Conservation (phyloP, 1,140 invertebrate genomes). For the Dinoponera quadriceps region DNA sequence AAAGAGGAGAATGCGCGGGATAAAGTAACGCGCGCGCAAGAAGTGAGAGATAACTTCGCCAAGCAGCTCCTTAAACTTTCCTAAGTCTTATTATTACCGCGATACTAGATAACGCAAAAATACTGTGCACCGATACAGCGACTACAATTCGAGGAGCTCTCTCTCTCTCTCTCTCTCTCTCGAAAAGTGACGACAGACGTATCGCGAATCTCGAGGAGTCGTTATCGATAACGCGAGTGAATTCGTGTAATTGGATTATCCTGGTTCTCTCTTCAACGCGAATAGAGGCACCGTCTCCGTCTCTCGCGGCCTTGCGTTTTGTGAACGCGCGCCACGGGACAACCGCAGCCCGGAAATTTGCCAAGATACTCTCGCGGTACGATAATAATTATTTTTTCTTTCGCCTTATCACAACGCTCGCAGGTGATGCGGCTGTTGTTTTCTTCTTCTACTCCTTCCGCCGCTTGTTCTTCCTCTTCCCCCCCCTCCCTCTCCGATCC, state of each 20-base stretch:
- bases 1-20: too few relatives aligned
- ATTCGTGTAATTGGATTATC: slow-evolving; percentile 22
- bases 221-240: not conserved
- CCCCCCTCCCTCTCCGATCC: too few relatives aligned
- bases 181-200: not conserved
- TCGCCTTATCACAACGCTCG: slow-evolving; percentile 22
- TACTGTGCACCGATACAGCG: too few relatives aligned
- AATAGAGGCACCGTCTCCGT: not conserved
- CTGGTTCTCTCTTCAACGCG: not conserved
- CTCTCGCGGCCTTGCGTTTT: slow-evolving; percentile 22
- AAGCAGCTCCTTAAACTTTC: too few relatives aligned
- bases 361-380: slow-evolving; percentile 17
- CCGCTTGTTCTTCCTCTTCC: not conserved
- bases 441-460: not conserved
- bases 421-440: slow-evolving; percentile 46
- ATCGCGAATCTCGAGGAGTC: not conserved
- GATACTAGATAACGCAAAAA: too few relatives aligned
- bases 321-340: not conserved
- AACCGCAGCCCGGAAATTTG: slow-evolving; percentile 56
- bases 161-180: too few relatives aligned
- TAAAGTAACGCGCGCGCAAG: too few relatives aligned
- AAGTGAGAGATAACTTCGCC: too few relatives aligned
- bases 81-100: too few relatives aligned
- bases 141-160: too few relatives aligned
- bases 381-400: slow-evolving; percentile 53